Evolutionary conservation across 1,140 invertebrate genomes (phyloP), one percentile per base, ranked within the genome.

Genomic region (Aplysia californica): DNA sequence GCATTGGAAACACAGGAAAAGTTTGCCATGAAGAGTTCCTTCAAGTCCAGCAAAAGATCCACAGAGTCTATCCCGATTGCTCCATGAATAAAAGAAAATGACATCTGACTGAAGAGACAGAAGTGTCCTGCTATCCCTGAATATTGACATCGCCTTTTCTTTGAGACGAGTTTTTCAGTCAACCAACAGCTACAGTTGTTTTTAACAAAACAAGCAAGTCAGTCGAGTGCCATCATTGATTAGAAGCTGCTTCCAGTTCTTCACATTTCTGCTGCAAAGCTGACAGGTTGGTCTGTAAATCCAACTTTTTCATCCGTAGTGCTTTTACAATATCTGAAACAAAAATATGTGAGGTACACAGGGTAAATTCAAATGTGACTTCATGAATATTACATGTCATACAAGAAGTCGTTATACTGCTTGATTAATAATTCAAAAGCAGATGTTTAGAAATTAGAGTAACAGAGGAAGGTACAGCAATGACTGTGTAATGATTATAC

Each of bases 281-380:
- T 29, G 39, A 31, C 2, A 68, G 23, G 26, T 44, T 2, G 26
- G 26, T 39, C 26, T 44, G 66, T 26, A 68, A 10, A 29, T 68
- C 66, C 39, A 68, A 31, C 23, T 26, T 68, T 39, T 68, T 50
- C 66, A 41, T 39, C 41, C 35, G 36, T 2, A 68, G 66, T 3
- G 66, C 66, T 21, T 68, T 68, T 1, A 68, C 66, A 44, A 39
- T 68, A 20, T 68, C 66, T 68, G 39, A 35, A 44, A 44, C n/a
- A n/a, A n/a, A n/a, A n/a, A n/a, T n/a, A n/a, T n/a, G n/a, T n/a
- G n/a, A n/a, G n/a, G n/a, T n/a, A n/a, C n/a, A n/a, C n/a, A n/a
- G n/a, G n/a, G n/a, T n/a, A n/a, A n/a, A n/a, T n/a, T n/a, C n/a
- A n/a, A n/a, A n/a, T n/a, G n/a, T n/a, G n/a, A n/a, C n/a, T n/a